These are phyloP conservation scores for Drosophila erecta DNA, from an alignment of 1,140 invertebrate genomes.

Conservation along the genomic window DNA sequence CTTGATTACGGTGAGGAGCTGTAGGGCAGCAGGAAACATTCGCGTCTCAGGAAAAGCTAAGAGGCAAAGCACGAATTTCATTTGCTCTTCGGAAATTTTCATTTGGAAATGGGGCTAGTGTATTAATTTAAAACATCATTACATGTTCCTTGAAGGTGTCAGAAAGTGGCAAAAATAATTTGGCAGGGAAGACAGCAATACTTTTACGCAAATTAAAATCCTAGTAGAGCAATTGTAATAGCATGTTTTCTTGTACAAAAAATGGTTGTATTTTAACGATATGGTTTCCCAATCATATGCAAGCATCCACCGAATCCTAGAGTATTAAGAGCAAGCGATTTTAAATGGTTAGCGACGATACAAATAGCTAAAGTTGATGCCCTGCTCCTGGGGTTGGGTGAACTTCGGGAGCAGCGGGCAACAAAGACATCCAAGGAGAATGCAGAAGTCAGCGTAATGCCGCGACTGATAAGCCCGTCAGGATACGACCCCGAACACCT, in stretches of 20 bases:
- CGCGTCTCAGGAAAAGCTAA: constrained; percentile 9
- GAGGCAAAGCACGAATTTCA: neutral
- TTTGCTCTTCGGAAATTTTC: constrained; percentile 4
- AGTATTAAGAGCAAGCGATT: constrained; percentile 40
- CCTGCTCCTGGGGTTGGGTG: constrained; percentile 3
- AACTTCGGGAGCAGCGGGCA: constrained; percentile 15
- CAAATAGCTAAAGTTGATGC: constrained; percentile 60
- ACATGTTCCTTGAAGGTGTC: too few relatives aligned
- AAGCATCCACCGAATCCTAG: neutral
- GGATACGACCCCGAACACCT: constrained; percentile 36
- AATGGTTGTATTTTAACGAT: neutral
- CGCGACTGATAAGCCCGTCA: constrained; percentile 67
- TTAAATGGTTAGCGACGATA: constrained; percentile 52
- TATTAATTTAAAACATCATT: neutral
- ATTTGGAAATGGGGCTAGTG: neutral
- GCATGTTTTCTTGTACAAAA: too few relatives aligned
- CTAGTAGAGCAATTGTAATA: too few relatives aligned
- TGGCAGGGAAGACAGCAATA: too few relatives aligned
- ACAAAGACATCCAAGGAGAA: constrained; percentile 38
- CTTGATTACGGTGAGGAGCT: constrained; percentile 9
- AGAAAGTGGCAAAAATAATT: too few relatives aligned
- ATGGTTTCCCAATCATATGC: neutral
- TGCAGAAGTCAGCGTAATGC: constrained; percentile 61
- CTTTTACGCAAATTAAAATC: too few relatives aligned
- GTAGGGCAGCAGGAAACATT: constrained; percentile 12